Base-by-base conservation (phyloP, 2,888 invertebrate species). In the Sericinus montela region DNA sequence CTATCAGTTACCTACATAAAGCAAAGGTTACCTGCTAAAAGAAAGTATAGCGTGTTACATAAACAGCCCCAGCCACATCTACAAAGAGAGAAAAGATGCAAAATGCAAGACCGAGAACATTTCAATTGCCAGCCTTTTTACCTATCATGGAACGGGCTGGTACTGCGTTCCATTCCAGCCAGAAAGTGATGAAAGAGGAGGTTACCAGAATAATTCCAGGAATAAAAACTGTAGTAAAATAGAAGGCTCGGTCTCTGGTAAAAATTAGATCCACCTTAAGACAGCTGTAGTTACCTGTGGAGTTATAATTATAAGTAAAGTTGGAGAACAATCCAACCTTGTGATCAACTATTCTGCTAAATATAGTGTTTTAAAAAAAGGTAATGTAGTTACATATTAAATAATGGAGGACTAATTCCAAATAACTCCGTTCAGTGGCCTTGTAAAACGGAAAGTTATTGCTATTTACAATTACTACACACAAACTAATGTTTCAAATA, bases 151-250 rank as follows among this genome's bases (percentile, higher is more conserved):
- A 95, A 80, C 95, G 91, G 65, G 95, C 95, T 65, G 95, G 95
- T 67, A 95, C 95, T 59, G 95, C 95, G 85, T 95, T 95, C 95
- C 95, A 95, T 83, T 96, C 95, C 82, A 96, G 91, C 95, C 95
- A 96, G 89, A 96, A 96, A 56, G 95, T 95, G 87, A 96, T 95
- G 91, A 90, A 90, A 61, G 95, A 95, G 67, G 95, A 95, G 57
- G 95, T 95, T 78, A 96, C 96, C 88, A 96, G 91, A 80, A 96
- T 95, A 69, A 96, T 95, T 72, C 95, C 95, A 58, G 96, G 95
- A 80, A 96, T 95, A 91, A 96, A 96, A 75, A 96, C 95, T 74
- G 95, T 96, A 55, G 95, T 95, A 90, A 96, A 95, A 91, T 96
- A 96, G 91, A 95, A 96, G 70, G 95, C 94, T 88, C 95, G 92